A percentile compares a stretch with the other conserved stretches of the same genome.
Conservation (phyloP, 1,140 invertebrate genomes). For the Drosophila oshimai region DNA sequence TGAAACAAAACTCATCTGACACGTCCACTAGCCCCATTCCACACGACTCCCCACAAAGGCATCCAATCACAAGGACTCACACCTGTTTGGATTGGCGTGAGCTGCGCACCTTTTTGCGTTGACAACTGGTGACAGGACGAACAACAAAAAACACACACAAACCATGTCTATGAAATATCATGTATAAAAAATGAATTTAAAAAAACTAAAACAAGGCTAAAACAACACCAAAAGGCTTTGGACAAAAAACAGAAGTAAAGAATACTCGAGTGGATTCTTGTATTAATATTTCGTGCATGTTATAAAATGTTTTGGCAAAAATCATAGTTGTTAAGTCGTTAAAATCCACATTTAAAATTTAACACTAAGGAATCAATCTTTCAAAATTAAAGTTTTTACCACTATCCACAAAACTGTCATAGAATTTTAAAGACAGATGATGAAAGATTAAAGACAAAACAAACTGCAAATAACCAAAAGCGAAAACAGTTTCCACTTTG, state of each 20-base stretch:
- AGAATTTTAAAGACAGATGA: no score
- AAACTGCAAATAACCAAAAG: no score
- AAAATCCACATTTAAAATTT: no score
- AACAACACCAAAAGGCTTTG: neutral
- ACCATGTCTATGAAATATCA: conserved; percentile 33
- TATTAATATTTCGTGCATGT: no score
- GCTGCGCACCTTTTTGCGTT: conserved; percentile 56
- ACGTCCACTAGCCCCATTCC: neutral
- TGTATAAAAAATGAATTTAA: conserved; percentile 26
- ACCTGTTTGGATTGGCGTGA: conserved; percentile 7
- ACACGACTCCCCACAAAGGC: conserved; percentile 20
- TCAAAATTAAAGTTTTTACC: no score
- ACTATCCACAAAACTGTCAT: no score
- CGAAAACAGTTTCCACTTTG: no score
- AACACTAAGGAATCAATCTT: no score
- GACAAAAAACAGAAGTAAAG: neutral
- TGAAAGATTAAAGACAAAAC: no score
- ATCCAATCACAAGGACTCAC: conserved; percentile 8
- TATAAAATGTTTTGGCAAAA: no score
- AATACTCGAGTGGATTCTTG: neutral
- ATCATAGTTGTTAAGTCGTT: no score
- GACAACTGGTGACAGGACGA: conserved; percentile 69
- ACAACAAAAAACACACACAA: conserved; percentile 16
- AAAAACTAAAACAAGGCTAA: conserved; percentile 13
- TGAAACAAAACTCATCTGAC: conserved; percentile 54